Conservation (phyloP, 2,888 invertebrate species). For the Torymus texanus region DNA sequence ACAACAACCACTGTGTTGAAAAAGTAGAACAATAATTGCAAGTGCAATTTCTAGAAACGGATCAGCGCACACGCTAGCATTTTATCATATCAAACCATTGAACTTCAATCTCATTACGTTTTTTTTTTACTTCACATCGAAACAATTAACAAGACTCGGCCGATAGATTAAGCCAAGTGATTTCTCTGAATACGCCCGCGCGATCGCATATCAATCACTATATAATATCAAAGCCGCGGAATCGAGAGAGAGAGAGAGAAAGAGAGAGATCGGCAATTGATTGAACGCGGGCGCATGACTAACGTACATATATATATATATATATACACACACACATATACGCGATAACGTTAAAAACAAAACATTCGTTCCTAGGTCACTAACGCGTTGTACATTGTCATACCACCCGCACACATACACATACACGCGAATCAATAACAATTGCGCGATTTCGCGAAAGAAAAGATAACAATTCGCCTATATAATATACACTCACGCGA, state of each 20-base stretch:
- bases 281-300: not conserved
- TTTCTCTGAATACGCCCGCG: not conserved
- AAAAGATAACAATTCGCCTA: not conserved
- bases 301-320: not conserved
- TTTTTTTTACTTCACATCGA: not conserved
- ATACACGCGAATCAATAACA: not conserved
- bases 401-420: not conserved
- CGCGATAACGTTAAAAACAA: conserved; percentile 34
- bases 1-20: too few species aligned
- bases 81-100: too few species aligned
- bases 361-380: conserved; percentile 32
- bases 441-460: conserved; percentile 4
- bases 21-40: too few species aligned
- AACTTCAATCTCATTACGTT: too few species aligned
- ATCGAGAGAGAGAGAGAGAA: not conserved
- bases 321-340: not conserved
- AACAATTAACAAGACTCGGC: conserved; percentile 5
- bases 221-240: not conserved
- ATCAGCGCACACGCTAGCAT: too few species aligned
- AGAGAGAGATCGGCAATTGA: conserved; percentile 21
- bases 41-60: too few species aligned
- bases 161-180: not conserved
- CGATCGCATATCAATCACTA: conserved; percentile 29
- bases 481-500: too few species aligned
- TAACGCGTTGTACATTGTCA: not conserved